Evolutionary conservation across 2,888 invertebrate species (phyloP).

Genomic region (Coecobrya sp.): DNA sequence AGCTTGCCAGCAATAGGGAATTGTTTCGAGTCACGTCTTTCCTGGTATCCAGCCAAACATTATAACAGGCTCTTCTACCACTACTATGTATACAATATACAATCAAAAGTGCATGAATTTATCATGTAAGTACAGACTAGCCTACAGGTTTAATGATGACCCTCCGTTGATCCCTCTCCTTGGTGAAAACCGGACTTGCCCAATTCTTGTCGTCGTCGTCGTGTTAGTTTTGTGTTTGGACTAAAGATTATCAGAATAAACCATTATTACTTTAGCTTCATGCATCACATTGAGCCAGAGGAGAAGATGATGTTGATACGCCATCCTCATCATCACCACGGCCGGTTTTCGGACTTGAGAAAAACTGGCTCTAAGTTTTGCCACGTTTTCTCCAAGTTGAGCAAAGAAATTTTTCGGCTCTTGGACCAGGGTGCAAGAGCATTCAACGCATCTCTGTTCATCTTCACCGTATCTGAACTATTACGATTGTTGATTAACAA

Average conservation of each 20-base stretch:
- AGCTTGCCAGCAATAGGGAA: conserved; percentile 32
- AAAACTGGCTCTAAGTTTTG: conserved; percentile 38
- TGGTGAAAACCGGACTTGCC: conserved; percentile 75
- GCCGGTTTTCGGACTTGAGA: conserved; percentile 70
- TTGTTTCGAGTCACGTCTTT: conserved; percentile 68
- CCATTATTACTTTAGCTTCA: conserved; percentile 47
- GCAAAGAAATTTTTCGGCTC: conserved; percentile 9
- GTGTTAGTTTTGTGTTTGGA: conserved; percentile 60
- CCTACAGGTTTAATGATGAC: conserved; percentile 73
- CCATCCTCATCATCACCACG: conserved; percentile 44
- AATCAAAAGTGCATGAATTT: conserved; percentile 59
- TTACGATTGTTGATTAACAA: conserved; percentile 34
- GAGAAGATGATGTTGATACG: conserved; percentile 39
- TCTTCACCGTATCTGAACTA: background rate
- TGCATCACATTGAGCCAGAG: conserved; percentile 33
- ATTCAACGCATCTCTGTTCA: background rate
- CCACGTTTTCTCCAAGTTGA: conserved; percentile 64
- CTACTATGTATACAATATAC: background rate
- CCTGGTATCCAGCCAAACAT: conserved; percentile 60
- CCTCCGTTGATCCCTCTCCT: conserved; percentile 62
- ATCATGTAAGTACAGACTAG: conserved; percentile 66
- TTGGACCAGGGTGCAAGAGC: background rate
- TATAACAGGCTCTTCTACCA: conserved; percentile 22
- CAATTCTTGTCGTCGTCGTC: conserved; percentile 75
- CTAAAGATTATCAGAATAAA: conserved; percentile 61